A percentile compares a stretch with the other conserved stretches of the same genome.
phyloP scores from a whole-genome alignment of 2,888 invertebrate genomes.

The Matsumyia berberina region DNA sequence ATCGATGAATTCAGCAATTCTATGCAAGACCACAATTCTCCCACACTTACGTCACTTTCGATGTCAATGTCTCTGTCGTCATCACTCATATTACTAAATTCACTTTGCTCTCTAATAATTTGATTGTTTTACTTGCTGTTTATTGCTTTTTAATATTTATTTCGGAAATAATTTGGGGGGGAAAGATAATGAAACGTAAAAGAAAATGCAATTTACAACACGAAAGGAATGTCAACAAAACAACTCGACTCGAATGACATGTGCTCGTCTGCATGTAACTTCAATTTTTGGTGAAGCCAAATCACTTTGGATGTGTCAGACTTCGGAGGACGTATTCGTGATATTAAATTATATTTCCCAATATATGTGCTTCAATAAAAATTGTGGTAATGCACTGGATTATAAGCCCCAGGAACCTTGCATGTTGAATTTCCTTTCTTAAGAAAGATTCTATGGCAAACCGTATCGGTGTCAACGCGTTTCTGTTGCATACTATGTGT shows the following conservation, averaged over 20 bases:
- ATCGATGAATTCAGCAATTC: not conserved
- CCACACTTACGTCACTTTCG: conserved; percentile 94
- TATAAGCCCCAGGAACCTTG: no score
- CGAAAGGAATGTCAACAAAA: conserved; percentile 67
- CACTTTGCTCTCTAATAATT: not conserved
- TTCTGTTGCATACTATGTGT: no score
- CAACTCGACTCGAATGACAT: conserved; percentile 67
- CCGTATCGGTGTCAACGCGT: no score
- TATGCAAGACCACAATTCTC: conserved; percentile 63
- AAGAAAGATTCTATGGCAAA: no score
- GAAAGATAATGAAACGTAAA: conserved; percentile 23
- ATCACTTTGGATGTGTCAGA: not conserved
- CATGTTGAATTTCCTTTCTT: no score
- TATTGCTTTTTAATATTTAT: not conserved
- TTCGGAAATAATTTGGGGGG: conserved; percentile 11
- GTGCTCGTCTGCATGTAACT: conserved; percentile 59
- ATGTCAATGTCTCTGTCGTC: conserved; percentile 97
- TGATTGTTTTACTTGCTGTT: not conserved
- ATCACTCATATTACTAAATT: conserved; percentile 90
- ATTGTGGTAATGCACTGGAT: no score
- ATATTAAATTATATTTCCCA: not conserved
- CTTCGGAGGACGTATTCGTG: not conserved
- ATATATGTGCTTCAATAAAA: not conserved
- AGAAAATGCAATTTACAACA: conserved; percentile 61
- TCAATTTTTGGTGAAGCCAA: conserved; percentile 52